phyloP scores from a whole-genome alignment of 2,888 invertebrate genomes.

The Chromoteleia sp. region DNA sequence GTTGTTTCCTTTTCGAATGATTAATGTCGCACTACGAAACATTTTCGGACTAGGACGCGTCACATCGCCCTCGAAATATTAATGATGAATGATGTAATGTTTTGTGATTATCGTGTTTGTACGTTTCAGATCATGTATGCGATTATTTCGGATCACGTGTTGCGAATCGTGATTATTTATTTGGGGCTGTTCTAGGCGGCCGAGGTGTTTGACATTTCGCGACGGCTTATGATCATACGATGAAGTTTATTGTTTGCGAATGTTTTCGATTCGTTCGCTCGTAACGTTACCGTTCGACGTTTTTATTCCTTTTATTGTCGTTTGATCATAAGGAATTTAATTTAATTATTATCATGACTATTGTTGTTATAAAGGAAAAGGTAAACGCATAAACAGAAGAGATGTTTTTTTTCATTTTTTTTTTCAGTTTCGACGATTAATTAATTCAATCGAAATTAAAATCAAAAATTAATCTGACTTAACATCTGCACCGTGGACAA shows the following conservation, averaged over 20 bases:
- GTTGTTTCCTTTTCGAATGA: conserved; percentile 56
- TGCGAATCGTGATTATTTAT: conserved; percentile 54
- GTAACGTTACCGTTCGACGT: neutral
- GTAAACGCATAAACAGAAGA: no score
- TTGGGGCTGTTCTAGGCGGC: conserved; percentile 22
- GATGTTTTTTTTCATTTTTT: no score
- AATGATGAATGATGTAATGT: conserved; percentile 64
- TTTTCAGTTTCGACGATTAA: no score
- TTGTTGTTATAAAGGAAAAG: no score
- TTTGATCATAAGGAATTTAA: no score
- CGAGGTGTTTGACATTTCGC: conserved; percentile 37
- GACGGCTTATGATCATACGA: conserved; percentile 31
- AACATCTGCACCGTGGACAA: no score
- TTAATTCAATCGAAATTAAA: no score
- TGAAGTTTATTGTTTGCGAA: conserved; percentile 15
- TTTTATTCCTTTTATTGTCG: neutral
- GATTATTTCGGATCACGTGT: conserved; percentile 52
- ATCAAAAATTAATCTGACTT: no score
- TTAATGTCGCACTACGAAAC: conserved; percentile 46
- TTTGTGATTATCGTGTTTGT: conserved; percentile 49
- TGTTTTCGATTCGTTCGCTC: neutral
- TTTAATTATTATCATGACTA: no score
- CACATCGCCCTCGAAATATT: conserved; percentile 44
- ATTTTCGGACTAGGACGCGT: conserved; percentile 54
- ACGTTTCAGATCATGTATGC: conserved; percentile 48